These are phyloP conservation scores for Anhinga rufa DNA, from an alignment of 2,113 vertebrate species.

Conservation along the genomic window DNA sequence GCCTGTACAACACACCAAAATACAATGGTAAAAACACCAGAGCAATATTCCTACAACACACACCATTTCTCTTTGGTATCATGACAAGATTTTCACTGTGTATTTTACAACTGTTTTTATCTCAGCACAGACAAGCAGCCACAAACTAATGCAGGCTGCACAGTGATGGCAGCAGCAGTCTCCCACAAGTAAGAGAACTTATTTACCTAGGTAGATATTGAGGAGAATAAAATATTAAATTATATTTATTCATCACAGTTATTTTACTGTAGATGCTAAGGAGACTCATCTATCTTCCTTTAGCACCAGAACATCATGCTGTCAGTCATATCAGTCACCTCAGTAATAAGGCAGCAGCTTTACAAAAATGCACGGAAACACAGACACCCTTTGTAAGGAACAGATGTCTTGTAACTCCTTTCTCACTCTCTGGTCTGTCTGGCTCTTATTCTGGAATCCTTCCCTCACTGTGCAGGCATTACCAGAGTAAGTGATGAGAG, in stretches of 20 bases:
- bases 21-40: background rate
- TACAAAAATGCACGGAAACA: background rate
- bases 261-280: background rate
- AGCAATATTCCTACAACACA: background rate
- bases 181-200: background rate
- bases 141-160: background rate
- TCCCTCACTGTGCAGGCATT: background rate
- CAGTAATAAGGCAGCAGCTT: background rate
- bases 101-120: background rate
- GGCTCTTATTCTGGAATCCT: background rate
- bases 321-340: background rate
- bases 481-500: background rate
- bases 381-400: background rate
- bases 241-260: background rate
- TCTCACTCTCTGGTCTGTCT: background rate
- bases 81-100: background rate
- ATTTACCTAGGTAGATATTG: background rate
- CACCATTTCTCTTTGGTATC: background rate
- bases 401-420: background rate
- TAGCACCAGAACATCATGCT: background rate
- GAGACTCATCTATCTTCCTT: background rate
- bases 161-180: background rate
- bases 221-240: background rate
- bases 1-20: constrained; percentile 71
- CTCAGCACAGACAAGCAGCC: background rate